Evolutionary conservation across 2,113 vertebrate genomes (phyloP).

Genomic region (Pelecanus crispus): DNA sequence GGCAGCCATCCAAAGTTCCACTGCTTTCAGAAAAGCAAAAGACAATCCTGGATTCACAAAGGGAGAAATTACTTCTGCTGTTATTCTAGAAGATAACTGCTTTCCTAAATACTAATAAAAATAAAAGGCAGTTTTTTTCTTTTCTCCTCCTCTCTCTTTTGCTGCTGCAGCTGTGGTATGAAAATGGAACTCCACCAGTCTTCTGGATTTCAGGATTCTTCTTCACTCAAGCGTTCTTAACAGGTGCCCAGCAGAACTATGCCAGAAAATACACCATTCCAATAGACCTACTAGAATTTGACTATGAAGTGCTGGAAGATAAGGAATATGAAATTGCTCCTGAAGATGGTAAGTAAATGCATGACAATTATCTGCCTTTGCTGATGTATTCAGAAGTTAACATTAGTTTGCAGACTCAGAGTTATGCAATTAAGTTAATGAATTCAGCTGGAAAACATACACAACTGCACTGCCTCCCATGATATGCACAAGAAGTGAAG

Average conservation of each 20-base stretch:
- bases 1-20: neutral
- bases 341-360: slow-evolving; percentile 77
- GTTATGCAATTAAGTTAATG: neutral
- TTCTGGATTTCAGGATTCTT: slow-evolving; percentile 93
- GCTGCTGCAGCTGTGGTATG: slow-evolving; percentile 78
- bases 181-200: slow-evolving; percentile 75
- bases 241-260: slow-evolving; percentile 88
- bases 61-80: neutral
- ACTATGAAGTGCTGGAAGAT: slow-evolving; percentile 88
- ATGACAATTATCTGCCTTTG: neutral
- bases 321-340: slow-evolving; percentile 73
- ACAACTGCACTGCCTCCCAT: neutral
- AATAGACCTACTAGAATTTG: slow-evolving; percentile 85
- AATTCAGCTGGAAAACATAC: neutral
- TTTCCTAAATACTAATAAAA: neutral
- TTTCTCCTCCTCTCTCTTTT: neutral
- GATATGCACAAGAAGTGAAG: neutral
- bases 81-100: neutral
- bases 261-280: slow-evolving; percentile 86
- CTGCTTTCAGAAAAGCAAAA: neutral
- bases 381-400: neutral
- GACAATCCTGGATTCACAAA: neutral
- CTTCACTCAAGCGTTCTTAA: slow-evolving; percentile 92
- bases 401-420: neutral
- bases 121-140: neutral